Percentiles rank a stretch among this genome's conserved stretches.
These are phyloP conservation scores for Malacoraja senta DNA, from an alignment of 2,797 vertebrate species.

Conservation along the genomic window DNA sequence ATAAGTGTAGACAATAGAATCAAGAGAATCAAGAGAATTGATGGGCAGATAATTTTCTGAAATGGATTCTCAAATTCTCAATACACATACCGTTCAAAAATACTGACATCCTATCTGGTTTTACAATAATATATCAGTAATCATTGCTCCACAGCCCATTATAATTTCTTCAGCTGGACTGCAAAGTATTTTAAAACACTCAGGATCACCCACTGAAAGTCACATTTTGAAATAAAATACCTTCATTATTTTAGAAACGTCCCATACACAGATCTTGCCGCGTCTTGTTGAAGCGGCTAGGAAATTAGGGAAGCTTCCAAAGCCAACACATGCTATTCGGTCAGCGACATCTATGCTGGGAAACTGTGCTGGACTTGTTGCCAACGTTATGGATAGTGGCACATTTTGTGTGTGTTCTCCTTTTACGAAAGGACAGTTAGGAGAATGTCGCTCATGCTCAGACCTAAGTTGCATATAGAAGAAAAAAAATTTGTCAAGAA, in stretches of 20 bases:
- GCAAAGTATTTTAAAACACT: background rate
- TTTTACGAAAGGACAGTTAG: conserved; percentile 97
- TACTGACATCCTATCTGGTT: background rate
- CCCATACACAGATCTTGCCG: conserved; percentile 97
- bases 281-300: conserved; percentile 90
- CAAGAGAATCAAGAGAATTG: too few species aligned
- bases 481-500: background rate
- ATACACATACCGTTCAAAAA: background rate
- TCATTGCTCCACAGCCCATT: background rate
- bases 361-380: conserved; percentile 92
- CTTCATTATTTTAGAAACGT: conserved; percentile 98
- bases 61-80: background rate
- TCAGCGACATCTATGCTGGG: conserved; percentile 84
- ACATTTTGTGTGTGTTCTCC: conserved; percentile 98
- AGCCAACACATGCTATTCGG: conserved; percentile 90
- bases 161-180: background rate
- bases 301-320: conserved; percentile 94
- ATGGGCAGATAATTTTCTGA: background rate
- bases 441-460: conserved; percentile 96
- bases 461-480: conserved; percentile 65
- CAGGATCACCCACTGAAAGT: background rate
- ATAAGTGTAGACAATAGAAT: too few species aligned
- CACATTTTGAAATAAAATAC: conserved; percentile 50
- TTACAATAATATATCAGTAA: background rate
- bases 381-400: conserved; percentile 90